A percentile compares a stretch with the other conserved stretches of the same genome.
Conservation (phyloP, 2,113 vertebrate species). For the Tragelaphus buxtoni region DNA sequence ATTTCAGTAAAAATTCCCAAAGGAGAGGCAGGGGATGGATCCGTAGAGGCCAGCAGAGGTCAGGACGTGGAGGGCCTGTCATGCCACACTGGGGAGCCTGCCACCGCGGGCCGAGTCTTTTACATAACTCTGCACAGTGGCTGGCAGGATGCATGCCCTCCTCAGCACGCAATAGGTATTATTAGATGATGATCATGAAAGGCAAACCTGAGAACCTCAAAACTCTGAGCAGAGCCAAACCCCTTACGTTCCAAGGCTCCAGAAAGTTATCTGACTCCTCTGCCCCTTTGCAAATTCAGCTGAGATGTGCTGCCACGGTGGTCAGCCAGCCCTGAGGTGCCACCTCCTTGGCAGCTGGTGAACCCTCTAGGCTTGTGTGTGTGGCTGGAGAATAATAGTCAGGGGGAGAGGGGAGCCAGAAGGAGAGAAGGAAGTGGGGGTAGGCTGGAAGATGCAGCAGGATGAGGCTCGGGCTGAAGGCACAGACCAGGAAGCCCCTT, state of each 20-base stretch:
- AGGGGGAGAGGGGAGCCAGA: not conserved
- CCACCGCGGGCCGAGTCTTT: slow-evolving; percentile 8
- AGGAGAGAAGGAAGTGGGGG: not conserved
- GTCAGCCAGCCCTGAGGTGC: not conserved
- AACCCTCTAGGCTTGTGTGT: not conserved
- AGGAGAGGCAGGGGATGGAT: not conserved
- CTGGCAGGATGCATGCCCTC: slow-evolving; percentile 44
- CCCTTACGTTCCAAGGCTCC: not conserved
- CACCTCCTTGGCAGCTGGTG: not conserved
- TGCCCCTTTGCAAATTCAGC: slow-evolving; percentile 53
- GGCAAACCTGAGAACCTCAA: slow-evolving; percentile 53
- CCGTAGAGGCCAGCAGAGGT: not conserved
- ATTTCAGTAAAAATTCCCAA: not conserved
- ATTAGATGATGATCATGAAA: slow-evolving; percentile 65
- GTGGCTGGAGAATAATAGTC: not conserved
- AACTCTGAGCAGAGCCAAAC: slow-evolving; percentile 51
- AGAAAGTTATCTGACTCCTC: slow-evolving; percentile 53
- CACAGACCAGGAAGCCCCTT: not conserved
- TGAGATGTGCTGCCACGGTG: not conserved
- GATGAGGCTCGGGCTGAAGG: not conserved
- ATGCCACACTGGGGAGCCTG: slow-evolving; percentile 51
- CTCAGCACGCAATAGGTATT: slow-evolving; percentile 63
- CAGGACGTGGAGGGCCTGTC: not conserved
- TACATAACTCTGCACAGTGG: slow-evolving; percentile 22
- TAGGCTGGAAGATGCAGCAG: not conserved